Base-by-base conservation (phyloP, 2,888 invertebrate species). In the Napeogenes inachia region DNA sequence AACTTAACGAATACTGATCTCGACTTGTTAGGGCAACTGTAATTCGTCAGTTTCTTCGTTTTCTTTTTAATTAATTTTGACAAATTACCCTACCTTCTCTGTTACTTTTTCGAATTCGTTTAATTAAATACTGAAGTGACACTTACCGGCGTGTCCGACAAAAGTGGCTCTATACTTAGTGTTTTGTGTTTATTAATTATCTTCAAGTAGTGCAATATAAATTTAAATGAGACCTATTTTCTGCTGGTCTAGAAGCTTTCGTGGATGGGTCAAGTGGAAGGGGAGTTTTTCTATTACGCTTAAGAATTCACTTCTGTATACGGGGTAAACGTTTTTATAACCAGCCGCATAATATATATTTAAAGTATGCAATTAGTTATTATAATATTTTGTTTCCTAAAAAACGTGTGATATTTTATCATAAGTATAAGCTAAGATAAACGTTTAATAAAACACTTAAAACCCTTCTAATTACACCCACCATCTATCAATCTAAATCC, bases 1-100 rank as follows among this genome's bases (percentile, higher is more conserved):
- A 65, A 72, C 71, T 73, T 68, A 66, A 69, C 70, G 70, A 84
- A 82, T 81, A 79, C 80, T 77, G 69, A 63, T 67, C 69, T 73
- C 78, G 75, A 81, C 81, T 84, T 80, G 81, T 84, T 81, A 80
- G 77, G 82, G 76, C 81, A 76, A 76, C 75, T 73, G 77, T 84
- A 82, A 81, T 84, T 85, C 81, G 78, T 81, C 75, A 80, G 79
- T 78, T 77, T 75, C 74, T 80, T 77, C 81, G 83, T 84, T 85
- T 87, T 86, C 84, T 87, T 89, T 89, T 89, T 89, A 89, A 90
- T 90, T 90, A 89, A 89, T 87, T 89, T 90, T 89, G 89, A 89
- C 89, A 89, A 89, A 90, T 89, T 87, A 87, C 86, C 87, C 81
- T 79, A 83, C 82, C 84, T 83, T 81, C 86, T 87, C 85, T 82